phyloP scores from a whole-genome alignment of 2,113 vertebrate genomes.

The Osmerus eperlanus region DNA sequence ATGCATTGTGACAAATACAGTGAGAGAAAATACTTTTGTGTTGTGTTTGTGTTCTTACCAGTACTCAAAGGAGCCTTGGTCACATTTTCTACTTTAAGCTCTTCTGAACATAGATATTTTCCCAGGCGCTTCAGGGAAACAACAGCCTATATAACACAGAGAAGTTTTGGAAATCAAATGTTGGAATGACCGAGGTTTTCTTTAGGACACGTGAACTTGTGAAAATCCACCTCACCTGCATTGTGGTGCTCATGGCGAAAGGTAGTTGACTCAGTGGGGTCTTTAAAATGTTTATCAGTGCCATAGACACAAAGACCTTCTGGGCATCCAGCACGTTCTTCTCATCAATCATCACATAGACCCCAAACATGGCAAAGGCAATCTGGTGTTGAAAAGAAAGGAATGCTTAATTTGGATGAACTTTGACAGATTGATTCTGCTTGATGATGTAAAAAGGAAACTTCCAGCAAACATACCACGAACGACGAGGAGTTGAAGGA shows the following conservation, averaged over 20 bases:
- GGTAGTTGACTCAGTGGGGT: conserved; percentile 83
- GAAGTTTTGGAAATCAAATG: conserved; percentile 31
- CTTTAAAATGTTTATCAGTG: conserved; percentile 89
- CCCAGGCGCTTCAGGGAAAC: conserved; percentile 88
- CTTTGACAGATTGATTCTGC: background rate
- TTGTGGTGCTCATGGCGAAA: conserved; percentile 81
- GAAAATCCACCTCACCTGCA: conserved; percentile 74
- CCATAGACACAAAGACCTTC: conserved; percentile 93
- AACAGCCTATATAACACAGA: conserved; percentile 80
- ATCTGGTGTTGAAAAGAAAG: conserved; percentile 68
- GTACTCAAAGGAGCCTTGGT: conserved; percentile 35
- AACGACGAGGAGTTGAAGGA: conserved; percentile 94
- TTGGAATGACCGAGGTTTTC: background rate
- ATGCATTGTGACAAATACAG: too few species aligned
- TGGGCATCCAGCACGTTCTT: conserved; percentile 85
- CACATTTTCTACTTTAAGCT: conserved; percentile 68
- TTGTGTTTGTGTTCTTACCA: conserved; percentile 43
- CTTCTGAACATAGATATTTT: conserved; percentile 84
- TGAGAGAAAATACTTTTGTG: too few species aligned
- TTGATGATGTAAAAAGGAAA: background rate
- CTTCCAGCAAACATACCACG: conserved; percentile 70
- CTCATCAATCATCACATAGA: conserved; percentile 81
- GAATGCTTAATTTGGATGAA: background rate
- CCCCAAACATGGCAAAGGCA: conserved; percentile 87
- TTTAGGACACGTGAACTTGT: background rate